Conservation (phyloP, 2,113 vertebrate species). For the Scolopax mira region DNA sequence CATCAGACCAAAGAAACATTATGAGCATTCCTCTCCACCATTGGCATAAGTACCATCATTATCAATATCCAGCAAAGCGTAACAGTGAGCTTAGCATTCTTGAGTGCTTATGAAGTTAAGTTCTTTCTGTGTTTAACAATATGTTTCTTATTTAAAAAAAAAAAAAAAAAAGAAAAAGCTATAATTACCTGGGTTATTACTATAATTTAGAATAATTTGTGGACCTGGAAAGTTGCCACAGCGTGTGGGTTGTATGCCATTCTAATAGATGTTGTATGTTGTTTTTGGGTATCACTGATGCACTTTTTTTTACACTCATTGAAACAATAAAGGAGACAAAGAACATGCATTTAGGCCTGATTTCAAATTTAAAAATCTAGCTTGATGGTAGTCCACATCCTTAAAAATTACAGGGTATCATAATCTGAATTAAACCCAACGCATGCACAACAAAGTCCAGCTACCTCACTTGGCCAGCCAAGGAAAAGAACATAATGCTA, state of each 20-base stretch:
- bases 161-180: background rate
- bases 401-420: constrained; percentile 15
- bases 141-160: background rate
- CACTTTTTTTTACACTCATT: background rate
- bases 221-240: background rate
- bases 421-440: background rate
- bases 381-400: background rate
- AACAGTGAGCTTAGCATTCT: background rate
- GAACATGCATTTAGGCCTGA: background rate
- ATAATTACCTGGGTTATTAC: background rate
- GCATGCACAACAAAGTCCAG: background rate
- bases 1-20: background rate
- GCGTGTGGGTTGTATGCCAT: background rate
- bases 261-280: background rate
- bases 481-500: background rate
- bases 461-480: background rate
- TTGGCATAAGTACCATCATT: background rate
- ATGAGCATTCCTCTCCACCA: background rate
- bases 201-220: background rate
- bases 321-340: background rate
- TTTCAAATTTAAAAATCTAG: background rate
- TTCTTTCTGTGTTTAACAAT: background rate
- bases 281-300: background rate
- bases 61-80: background rate
- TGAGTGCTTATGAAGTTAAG: background rate